Evolutionary conservation across 2,113 vertebrate genomes (phyloP), one percentile per base, ranked within the genome.

Genomic region (Chaetodon trifascialis): DNA sequence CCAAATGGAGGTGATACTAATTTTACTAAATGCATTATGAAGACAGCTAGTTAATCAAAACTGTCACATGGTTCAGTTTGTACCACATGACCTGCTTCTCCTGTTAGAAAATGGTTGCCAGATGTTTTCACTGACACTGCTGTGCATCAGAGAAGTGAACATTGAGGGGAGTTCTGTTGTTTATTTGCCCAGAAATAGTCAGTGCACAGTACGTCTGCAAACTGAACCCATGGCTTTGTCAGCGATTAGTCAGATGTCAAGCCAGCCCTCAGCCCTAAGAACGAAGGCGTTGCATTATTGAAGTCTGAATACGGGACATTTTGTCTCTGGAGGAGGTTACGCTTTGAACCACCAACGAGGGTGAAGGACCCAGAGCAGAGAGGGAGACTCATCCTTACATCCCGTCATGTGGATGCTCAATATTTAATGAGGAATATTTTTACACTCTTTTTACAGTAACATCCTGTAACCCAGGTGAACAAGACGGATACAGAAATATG

Each of bases 231-330:
- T 15, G 66, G 55, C 47, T 86, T 46, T 70, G 73, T 70, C 72
- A 90, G 76, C 51, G 49, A 83, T 86, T 87, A 84, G 85, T 89
- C 83, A 86, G 80, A 85, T 73, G 80, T 86, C 74, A 88, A 62
- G 11, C n/a, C 36, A 51, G 62, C 73, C 64, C 40, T 74, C 60
- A 49, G 75, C 58, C 44, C 46, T 36, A 1, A 82, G 79, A 91
- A 47, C 1, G 42, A 67, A 78, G 63, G 49, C 49, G 10, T 59
- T 86, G 73, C 68, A 90, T 87, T 89, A 85, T 90, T 88, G 49
- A 92, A 84, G 83, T 74, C 71, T 75, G 68, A 86, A 87, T 64
- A 71, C 44, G 55, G 85, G 58, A 89, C 88, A 91, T 91, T 88
- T 90, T 76, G 72, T 89, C 83, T 86, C 86, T 63, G 66, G 63